Conservation (phyloP, 2,888 invertebrate genomes). For the Drosophila meridiana region DNA sequence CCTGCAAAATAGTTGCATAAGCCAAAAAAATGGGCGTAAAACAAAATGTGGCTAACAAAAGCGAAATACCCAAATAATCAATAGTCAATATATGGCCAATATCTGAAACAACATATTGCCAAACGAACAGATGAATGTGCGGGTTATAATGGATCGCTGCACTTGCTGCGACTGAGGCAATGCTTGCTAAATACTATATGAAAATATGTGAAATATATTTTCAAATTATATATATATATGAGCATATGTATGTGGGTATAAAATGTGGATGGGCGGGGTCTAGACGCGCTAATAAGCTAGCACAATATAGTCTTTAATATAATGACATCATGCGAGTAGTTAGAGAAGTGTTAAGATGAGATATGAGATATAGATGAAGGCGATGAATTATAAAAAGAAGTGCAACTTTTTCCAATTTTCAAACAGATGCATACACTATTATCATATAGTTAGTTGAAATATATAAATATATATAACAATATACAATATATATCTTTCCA, state of each 20-base stretch:
- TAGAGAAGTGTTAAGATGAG: neutral
- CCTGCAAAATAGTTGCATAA: slow-evolving; percentile 55
- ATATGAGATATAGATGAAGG: neutral
- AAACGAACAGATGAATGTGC: slow-evolving; percentile 24
- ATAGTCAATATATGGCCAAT: slow-evolving; percentile 24
- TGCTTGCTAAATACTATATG: neutral
- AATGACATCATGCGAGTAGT: slow-evolving; percentile 1
- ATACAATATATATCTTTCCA: neutral
- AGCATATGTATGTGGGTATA: neutral
- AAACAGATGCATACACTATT: no score
- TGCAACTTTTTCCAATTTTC: no score
- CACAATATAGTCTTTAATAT: neutral
- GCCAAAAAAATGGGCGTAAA: slow-evolving; percentile 42
- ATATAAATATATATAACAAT: no score
- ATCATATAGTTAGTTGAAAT: no score
- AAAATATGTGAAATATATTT: slow-evolving; percentile 3
- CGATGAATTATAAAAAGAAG: no score
- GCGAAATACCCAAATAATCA: slow-evolving; percentile 26
- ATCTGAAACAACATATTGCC: slow-evolving; percentile 25
- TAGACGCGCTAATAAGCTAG: neutral
- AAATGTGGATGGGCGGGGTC: neutral
- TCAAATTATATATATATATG: no score
- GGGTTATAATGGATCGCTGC: slow-evolving; percentile 11
- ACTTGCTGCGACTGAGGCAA: slow-evolving; percentile 9
- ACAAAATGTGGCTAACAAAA: slow-evolving; percentile 24